Base-by-base conservation (phyloP, 2,888 invertebrate species). In the Thumatha senex region DNA sequence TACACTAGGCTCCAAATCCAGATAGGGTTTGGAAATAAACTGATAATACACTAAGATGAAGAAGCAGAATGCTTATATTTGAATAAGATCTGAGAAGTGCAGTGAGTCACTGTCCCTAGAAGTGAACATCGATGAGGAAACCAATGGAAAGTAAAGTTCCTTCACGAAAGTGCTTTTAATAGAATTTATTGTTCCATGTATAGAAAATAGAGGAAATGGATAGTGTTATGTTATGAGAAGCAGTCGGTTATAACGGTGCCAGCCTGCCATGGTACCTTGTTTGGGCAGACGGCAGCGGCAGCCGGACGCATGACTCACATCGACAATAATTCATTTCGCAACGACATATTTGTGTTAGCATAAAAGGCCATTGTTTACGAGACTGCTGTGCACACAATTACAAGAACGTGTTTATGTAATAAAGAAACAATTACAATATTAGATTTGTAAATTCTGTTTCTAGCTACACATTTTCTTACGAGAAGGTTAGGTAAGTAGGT, bases 291-390 rank as follows among this genome's bases (percentile, higher is more conserved):
- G 44, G 42, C 46, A n/a, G n/a, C 46, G 44, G 42, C 18, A 53
- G 41, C 60, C 54, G 63, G 60, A 64, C 53, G 56, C 42, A 24
- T 67, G 67, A 67, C 50, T 67, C 64, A 67, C 48, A 39, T 46
- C 24, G 31, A 42, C 46, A 39, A 49, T 58, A 51, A 52, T 51
- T 61, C 62, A 58, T 67, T 67, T 52, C 58, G 58, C 53, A 67
- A 67, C 59, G 18, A 24, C 18, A 24, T 61, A 60, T 64, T 56
- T 55, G 56, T 5, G 31, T 53, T 54, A 56, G 57, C 53, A 67
- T 56, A 54, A 57, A 64, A 63, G 63, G 55, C 51, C 55, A 67
- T 65, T 67, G 68, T 67, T 65, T 61, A 52, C 33, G 30, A 15
- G 54, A 48, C 40, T 54, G 56, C 60, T 67, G 68, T 56, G 48